A percentile compares a stretch with the other conserved stretches of the same genome.
Evolutionary conservation across 2,797 vertebrate genomes (phyloP).

Genomic region (Synanceia verrucosa): DNA sequence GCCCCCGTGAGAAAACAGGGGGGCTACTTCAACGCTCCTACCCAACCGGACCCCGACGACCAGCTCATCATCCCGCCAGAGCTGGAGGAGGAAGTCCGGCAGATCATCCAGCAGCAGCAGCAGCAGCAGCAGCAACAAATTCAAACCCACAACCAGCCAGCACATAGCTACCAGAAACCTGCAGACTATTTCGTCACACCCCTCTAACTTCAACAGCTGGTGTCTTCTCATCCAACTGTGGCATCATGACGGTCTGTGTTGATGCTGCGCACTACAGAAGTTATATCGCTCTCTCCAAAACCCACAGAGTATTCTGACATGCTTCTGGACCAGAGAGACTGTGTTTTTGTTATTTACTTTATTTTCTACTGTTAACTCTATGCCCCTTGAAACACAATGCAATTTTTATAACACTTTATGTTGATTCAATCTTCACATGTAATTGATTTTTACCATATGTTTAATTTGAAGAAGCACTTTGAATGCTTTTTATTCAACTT

Average conservation of each 20-base stretch:
- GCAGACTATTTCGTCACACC: slow-evolving; percentile 92
- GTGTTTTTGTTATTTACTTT: slow-evolving; percentile 45
- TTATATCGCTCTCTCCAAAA: slow-evolving; percentile 19
- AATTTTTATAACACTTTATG: slow-evolving; percentile 62
- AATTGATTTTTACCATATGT: slow-evolving; percentile 58
- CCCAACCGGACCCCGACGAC: slow-evolving; percentile 95
- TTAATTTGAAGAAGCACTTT: slow-evolving; percentile 70
- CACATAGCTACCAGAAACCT: slow-evolving; percentile 71
- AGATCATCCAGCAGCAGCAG: slow-evolving; percentile 97
- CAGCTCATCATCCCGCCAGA: slow-evolving; percentile 98
- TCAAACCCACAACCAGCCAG: slow-evolving; percentile 74
- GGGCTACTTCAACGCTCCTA: slow-evolving; percentile 95
- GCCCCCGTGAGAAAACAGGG: slow-evolving; percentile 89
- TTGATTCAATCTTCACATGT: slow-evolving; percentile 53
- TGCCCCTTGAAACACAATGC: slow-evolving; percentile 62
- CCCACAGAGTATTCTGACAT: slow-evolving; percentile 12
- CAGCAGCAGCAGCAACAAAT: slow-evolving; percentile 76
- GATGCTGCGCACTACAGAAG: background rate
- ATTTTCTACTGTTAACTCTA: slow-evolving; percentile 61
- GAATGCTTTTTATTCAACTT: slow-evolving; percentile 49
- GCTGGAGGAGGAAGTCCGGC: slow-evolving; percentile 97
- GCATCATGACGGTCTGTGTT: background rate
- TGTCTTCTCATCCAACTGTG: background rate
- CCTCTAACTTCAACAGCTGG: slow-evolving; percentile 81
- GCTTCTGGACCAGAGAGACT: slow-evolving; percentile 36